Base-by-base conservation (phyloP, 2,888 invertebrate genomes). In the Dryomyza anilis region DNA sequence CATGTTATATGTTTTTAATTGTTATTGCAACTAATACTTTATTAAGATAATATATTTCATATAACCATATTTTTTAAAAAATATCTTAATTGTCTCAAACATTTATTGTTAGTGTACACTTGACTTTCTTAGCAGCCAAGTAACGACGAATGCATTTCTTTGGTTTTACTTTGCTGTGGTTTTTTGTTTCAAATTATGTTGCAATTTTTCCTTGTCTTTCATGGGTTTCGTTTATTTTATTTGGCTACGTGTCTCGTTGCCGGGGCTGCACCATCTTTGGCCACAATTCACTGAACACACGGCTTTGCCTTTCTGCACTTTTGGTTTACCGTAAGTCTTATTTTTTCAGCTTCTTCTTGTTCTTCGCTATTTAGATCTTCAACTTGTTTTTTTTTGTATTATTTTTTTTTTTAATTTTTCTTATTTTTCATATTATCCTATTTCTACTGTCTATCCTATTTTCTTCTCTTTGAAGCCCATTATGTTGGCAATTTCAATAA, bases 201-300 rank as follows among this genome's bases (percentile, higher is more conserved):
- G 61, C 52, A 52, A 61, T 61, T 52, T 61, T 53, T 61, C 36
- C 53, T 43, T 61, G 61, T 61, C 61, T 61, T 53, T 53, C 52
- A 43, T 52, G 43, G 43, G 61, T 43, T 61, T 36, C 52, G 30
- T 27, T 61, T 61, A 61, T 61, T 61, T 61, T 43, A 61, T 61
- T 61, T 61, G 52, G 39, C 53, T 61, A 61, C 52, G 61, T 61
- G 61, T 61, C 53, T 10, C 48, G 48, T 43, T 21, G 14, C 27
- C 25, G 52, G 29, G 36, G 10, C 21, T 39, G 36, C 39, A 39
- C 39, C 14, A 39, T n/a, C 39, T n/a, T 39, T n/a, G 39, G 2
- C 39, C 39, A 3, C 39, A 3, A n/a, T 7, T 2, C 39, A n/a
- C n/a, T n/a, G n/a, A n/a, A n/a, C n/a, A n/a, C 39, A 39, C 39